These are phyloP conservation scores for Sphaerophoria rueppellii DNA, from an alignment of 2,888 invertebrate species.

Conservation along the genomic window DNA sequence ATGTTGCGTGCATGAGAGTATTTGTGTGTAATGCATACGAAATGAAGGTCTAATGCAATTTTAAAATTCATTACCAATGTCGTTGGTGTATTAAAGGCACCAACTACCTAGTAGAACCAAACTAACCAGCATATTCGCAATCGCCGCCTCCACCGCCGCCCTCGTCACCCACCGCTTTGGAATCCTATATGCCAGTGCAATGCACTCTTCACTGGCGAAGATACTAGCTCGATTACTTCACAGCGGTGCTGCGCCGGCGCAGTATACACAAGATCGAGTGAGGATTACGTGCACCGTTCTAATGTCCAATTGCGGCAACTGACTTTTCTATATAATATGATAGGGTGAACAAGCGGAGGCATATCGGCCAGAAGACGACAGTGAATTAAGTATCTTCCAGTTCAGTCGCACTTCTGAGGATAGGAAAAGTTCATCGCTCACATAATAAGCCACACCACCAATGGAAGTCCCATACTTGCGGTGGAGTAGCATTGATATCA, in stretches of 20 bases:
- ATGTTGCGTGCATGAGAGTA: slow-evolving; percentile 12
- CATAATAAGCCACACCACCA: slow-evolving; percentile 67
- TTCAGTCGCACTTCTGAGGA: neutral
- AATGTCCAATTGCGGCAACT: slow-evolving; percentile 62
- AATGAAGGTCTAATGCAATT: slow-evolving; percentile 72
- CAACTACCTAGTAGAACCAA: slow-evolving; percentile 10
- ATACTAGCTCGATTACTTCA: slow-evolving; percentile 4
- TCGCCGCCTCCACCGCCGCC: neutral
- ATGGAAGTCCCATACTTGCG: slow-evolving; percentile 24
- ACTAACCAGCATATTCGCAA: slow-evolving; percentile 3
- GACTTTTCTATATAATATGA: neutral
- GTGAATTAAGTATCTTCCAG: slow-evolving; percentile 64
- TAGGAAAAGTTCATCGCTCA: slow-evolving; percentile 71
- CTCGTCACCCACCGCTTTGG: slow-evolving; percentile 36
- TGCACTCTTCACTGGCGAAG: slow-evolving; percentile 48
- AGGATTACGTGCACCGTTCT: slow-evolving; percentile 65
- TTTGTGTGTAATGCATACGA: slow-evolving; percentile 68
- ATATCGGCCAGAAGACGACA: slow-evolving; percentile 35
- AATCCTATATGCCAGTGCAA: slow-evolving; percentile 48
- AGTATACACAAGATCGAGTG: slow-evolving; percentile 18
- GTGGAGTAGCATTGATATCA: slow-evolving; percentile 54
- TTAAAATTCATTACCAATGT: slow-evolving; percentile 73
- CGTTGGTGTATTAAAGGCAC: slow-evolving; percentile 22
- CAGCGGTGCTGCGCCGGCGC: neutral
- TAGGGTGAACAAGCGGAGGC: neutral